phyloP scores from a whole-genome alignment of 2,113 vertebrate genomes.

The Marmota flaviventris region DNA sequence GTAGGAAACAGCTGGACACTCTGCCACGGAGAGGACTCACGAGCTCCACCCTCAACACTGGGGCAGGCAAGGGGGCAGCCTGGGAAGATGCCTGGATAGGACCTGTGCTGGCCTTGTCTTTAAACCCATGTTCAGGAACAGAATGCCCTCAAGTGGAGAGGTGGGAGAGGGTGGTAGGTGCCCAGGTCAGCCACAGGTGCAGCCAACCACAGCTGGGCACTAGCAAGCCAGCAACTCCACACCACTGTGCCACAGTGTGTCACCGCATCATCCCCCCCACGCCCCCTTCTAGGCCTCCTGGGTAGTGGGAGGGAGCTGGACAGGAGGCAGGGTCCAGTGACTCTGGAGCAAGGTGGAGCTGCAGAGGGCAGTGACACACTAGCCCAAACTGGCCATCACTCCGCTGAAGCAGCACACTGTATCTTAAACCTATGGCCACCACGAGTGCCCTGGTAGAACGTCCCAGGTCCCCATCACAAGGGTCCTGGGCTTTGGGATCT shows the following conservation, averaged over 20 bases:
- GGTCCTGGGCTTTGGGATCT: not conserved
- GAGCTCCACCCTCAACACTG: not conserved
- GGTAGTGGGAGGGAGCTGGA: not conserved
- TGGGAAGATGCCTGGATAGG: not conserved
- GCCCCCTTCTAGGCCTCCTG: not conserved
- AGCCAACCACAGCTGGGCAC: not conserved
- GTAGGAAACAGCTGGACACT: not conserved
- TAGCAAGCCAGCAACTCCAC: not conserved
- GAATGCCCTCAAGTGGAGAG: not conserved
- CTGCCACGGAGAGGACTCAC: too few species aligned
- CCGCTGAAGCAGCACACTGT: accelerated
- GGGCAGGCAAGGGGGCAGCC: accelerated
- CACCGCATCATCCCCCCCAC: accelerated
- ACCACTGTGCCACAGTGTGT: not conserved
- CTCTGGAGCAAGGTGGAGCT: not conserved
- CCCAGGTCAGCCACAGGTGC: not conserved
- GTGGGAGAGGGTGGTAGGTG: too few species aligned
- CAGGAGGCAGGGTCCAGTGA: not conserved
- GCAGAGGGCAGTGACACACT: accelerated
- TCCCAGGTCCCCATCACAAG: too few species aligned
- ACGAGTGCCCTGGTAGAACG: too few species aligned
- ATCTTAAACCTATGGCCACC: not conserved
- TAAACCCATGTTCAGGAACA: not conserved
- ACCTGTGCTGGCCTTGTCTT: not conserved
- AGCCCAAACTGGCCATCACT: not conserved